Conservation (phyloP, 2,797 vertebrate species). For the Eutrigla gurnardus region DNA sequence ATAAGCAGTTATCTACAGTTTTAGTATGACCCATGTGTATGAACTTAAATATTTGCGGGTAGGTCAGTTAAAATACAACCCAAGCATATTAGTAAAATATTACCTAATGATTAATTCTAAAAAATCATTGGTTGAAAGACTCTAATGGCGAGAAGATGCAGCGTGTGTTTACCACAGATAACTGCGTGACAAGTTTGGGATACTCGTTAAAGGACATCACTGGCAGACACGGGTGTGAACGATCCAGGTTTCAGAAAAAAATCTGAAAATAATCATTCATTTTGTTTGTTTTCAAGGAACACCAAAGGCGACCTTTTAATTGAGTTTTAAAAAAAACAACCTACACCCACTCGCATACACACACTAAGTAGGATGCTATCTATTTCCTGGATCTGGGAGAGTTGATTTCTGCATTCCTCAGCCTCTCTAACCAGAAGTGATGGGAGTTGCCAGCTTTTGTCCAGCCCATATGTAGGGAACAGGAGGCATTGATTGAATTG, state of each 20-base stretch:
- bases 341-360: background rate
- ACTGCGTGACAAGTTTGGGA: no score
- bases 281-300: background rate
- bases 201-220: no score
- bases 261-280: background rate
- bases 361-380: slow-evolving; percentile 18
- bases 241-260: background rate
- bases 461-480: slow-evolving; percentile 69
- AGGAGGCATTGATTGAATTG: slow-evolving; percentile 82
- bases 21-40: no score
- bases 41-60: no score
- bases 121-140: no score
- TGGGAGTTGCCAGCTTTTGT: slow-evolving; percentile 74
- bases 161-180: no score
- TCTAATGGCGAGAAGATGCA: no score
- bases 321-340: background rate
- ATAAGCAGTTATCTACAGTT: no score
- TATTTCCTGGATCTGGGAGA: background rate
- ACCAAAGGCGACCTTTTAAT: background rate
- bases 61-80: no score
- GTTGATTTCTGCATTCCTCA: slow-evolving; percentile 52
- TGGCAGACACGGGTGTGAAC: background rate
- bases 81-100: no score
- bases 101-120: no score
- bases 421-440: slow-evolving; percentile 72